phyloP scores from a whole-genome alignment of 2,888 invertebrate genomes.

The Microdon myrmicae region DNA sequence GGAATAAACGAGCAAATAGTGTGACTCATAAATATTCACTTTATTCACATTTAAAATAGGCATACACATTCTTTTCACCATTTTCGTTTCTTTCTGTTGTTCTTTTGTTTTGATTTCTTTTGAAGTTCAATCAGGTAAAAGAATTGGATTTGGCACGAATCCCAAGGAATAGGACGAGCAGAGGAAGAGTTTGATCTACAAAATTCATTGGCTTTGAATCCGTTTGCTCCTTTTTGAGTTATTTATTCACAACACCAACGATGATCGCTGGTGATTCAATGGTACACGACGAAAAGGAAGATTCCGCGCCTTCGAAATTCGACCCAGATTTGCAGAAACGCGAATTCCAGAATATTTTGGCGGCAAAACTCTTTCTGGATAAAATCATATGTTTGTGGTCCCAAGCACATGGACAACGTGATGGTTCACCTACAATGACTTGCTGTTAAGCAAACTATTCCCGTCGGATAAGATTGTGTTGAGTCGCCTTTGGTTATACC shows the following conservation, averaged over 20 bases:
- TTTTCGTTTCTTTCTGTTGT: slow-evolving; percentile 7
- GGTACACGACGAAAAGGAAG: not conserved
- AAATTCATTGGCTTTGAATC: slow-evolving; percentile 35
- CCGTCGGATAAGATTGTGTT: not conserved
- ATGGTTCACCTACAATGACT: slow-evolving; percentile 6
- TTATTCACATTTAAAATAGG: too few relatives aligned
- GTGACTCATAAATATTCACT: too few relatives aligned
- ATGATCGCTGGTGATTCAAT: not conserved
- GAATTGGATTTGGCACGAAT: slow-evolving; percentile 7
- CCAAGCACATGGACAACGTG: not conserved
- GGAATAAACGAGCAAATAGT: too few relatives aligned
- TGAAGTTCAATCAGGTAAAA: slow-evolving; percentile 32
- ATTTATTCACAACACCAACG: slow-evolving; percentile 16
- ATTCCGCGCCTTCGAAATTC: slow-evolving; percentile 15
- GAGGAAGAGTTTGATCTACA: slow-evolving; percentile 5
- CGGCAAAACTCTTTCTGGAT: slow-evolving; percentile 15
- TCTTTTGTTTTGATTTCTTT: slow-evolving; percentile 2
- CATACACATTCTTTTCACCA: too few relatives aligned
- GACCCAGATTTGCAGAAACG: slow-evolving; percentile 33
- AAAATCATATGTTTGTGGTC: slow-evolving; percentile 28
- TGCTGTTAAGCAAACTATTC: slow-evolving; percentile 4
- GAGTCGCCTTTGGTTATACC: slow-evolving; percentile 1
- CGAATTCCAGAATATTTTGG: slow-evolving; percentile 26
- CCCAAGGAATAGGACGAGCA: slow-evolving; percentile 8
- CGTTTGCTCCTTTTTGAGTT: too few relatives aligned